Percentiles rank a stretch among this genome's conserved stretches.
Conservation (phyloP, 1,140 invertebrate genomes). For the Drosophila auraria region DNA sequence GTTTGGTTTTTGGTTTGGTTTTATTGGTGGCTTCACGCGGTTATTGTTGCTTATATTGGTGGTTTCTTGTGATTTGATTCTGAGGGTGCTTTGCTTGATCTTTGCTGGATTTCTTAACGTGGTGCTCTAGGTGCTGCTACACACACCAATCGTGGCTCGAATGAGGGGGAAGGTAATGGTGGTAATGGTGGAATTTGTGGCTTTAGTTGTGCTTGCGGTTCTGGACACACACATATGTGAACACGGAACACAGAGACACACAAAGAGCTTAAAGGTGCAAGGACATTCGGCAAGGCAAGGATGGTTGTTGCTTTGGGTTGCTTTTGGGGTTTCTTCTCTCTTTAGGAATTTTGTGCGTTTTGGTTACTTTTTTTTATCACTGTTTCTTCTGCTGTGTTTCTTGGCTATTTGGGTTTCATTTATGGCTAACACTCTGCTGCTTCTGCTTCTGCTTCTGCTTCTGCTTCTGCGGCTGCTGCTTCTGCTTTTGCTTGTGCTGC, state of each 20-base stretch:
- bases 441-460: background rate
- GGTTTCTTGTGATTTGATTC: slow-evolving; percentile 23
- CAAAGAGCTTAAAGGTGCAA: slow-evolving; percentile 44
- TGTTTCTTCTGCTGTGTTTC: slow-evolving; percentile 25
- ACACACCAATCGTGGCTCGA: slow-evolving; percentile 51
- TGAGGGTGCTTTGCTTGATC: slow-evolving; percentile 28
- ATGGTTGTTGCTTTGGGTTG: background rate
- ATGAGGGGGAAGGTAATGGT: slow-evolving; percentile 22
- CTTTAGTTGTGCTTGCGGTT: slow-evolving; percentile 26
- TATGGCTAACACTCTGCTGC: slow-evolving; percentile 15
- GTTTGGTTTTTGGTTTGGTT: slow-evolving; percentile 18
- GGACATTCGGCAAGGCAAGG: slow-evolving; percentile 33
- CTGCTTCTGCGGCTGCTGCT: background rate
- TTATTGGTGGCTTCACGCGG: slow-evolving; percentile 21
- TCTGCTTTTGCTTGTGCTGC: background rate
- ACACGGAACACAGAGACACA: slow-evolving; percentile 15
- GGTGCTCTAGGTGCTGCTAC: slow-evolving; percentile 37
- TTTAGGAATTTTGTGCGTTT: slow-evolving; percentile 28
- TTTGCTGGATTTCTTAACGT: slow-evolving; percentile 14
- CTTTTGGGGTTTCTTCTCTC: slow-evolving; percentile 11
- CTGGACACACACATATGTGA: slow-evolving; percentile 34
- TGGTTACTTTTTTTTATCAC: slow-evolving; percentile 12
- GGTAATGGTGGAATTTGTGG: background rate
- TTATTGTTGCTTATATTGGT: slow-evolving; percentile 38
- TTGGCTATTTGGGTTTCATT: slow-evolving; percentile 11